phyloP scores from a whole-genome alignment of 2,797 vertebrate species.

The Gobionotothen gibberifrons region DNA sequence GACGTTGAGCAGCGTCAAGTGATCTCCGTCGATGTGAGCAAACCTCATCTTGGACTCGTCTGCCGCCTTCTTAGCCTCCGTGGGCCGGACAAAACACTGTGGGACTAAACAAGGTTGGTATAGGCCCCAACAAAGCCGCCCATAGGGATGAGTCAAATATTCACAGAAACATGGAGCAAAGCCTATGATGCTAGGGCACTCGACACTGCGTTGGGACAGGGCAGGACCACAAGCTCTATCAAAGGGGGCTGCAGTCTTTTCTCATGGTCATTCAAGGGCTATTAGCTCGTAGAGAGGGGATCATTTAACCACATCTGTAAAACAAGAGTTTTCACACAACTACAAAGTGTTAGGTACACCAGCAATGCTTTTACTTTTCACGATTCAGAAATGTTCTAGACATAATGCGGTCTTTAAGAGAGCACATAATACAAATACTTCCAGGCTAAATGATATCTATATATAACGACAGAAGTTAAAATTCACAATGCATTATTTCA shows the following conservation, averaged over 20 bases:
- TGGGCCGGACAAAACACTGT: conserved; percentile 99
- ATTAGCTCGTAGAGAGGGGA: conserved; percentile 86
- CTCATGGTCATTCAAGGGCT: conserved; percentile 85
- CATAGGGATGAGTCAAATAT: conserved; percentile 99
- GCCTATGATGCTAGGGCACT: conserved; percentile 96
- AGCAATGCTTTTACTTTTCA: conserved; percentile 52
- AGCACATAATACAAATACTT: conserved; percentile 3
- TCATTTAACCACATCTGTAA: conserved; percentile 97
- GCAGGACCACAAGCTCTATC: conserved; percentile 93
- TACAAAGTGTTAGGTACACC: conserved; percentile 87
- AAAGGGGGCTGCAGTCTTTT: conserved; percentile 70
- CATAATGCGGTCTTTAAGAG: conserved; percentile 6
- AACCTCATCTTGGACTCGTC: conserved; percentile 99
- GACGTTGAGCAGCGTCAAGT: conserved; percentile 99
- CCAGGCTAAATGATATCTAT: conserved; percentile 14
- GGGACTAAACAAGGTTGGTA: conserved; percentile 99
- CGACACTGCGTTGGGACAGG: conserved; percentile 89
- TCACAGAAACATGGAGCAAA: conserved; percentile 95
- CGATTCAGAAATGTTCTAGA: conserved; percentile 31
- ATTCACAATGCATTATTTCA: conserved; percentile 7
- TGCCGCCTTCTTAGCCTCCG: conserved; percentile 99
- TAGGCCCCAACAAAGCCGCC: conserved; percentile 99
- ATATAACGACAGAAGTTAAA: neutral
- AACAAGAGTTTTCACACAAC: conserved; percentile 96
- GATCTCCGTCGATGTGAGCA: conserved; percentile 99